phyloP scores from a whole-genome alignment of 2,113 vertebrate genomes.

The Brachirus orientalis region DNA sequence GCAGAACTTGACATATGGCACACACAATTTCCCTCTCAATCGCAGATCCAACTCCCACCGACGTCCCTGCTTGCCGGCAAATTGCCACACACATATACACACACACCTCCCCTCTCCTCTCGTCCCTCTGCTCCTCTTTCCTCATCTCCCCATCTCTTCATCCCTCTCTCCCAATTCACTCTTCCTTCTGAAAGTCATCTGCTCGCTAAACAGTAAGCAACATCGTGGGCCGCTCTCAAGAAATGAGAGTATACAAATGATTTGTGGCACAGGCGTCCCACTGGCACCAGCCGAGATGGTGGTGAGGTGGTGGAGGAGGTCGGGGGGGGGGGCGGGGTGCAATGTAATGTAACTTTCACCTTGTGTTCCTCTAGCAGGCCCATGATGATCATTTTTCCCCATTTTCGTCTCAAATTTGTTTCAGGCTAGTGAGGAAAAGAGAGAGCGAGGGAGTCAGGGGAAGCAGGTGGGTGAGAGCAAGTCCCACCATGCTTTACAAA shows the following conservation, averaged over 20 bases:
- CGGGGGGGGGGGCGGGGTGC: constrained; percentile 33
- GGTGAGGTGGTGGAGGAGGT: constrained; percentile 27
- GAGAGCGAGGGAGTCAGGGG: constrained; percentile 30
- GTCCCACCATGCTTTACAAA: constrained; percentile 32
- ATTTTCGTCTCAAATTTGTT: constrained; percentile 85
- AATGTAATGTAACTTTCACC: constrained; percentile 85
- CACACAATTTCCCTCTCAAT: constrained; percentile 79
- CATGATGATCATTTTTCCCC: constrained; percentile 83
- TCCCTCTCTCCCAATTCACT: constrained; percentile 67
- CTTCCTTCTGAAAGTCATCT: constrained; percentile 83
- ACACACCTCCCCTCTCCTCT: not conserved
- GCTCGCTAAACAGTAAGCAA: constrained; percentile 84
- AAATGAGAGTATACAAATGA: constrained; percentile 87
- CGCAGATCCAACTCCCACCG: constrained; percentile 78
- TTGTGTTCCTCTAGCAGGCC: constrained; percentile 81
- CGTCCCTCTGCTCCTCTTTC: constrained; percentile 36
- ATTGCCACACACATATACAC: constrained; percentile 54
- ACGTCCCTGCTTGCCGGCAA: constrained; percentile 72
- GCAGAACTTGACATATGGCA: constrained; percentile 80
- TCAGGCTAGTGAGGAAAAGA: constrained; percentile 43
- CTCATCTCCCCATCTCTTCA: constrained; percentile 58
- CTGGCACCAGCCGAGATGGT: constrained; percentile 73
- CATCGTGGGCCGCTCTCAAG: constrained; percentile 71
- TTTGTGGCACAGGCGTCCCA: constrained; percentile 83
- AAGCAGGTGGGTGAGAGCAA: constrained; percentile 37